Evolutionary conservation across 2,888 invertebrate genomes (phyloP).

Genomic region (Neoascia interrupta): DNA sequence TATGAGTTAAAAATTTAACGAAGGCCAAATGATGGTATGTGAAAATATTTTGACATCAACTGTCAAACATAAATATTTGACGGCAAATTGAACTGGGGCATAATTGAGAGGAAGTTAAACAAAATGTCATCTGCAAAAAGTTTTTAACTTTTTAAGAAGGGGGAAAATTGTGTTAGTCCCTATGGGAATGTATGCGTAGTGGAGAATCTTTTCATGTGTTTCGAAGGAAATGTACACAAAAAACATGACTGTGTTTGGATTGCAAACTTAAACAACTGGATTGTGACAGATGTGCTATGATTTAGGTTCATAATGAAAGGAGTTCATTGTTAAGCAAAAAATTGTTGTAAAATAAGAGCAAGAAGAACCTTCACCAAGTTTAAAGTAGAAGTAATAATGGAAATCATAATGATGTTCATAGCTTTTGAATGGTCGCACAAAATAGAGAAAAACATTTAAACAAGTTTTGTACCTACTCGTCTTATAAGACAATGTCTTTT

Average conservation of each 20-base stretch:
- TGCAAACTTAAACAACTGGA: not conserved
- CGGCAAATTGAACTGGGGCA: not conserved
- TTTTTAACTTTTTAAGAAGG: too few relatives aligned
- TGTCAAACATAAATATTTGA: constrained; percentile 10
- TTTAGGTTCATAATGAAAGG: constrained; percentile 8
- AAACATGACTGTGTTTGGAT: not conserved
- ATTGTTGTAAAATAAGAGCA: too few relatives aligned
- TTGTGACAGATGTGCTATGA: not conserved
- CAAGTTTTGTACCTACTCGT: too few relatives aligned
- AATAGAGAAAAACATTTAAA: too few relatives aligned
- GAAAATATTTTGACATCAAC: constrained; percentile 35
- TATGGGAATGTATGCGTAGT: not conserved
- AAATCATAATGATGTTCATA: too few relatives aligned
- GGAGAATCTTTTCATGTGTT: too few relatives aligned
- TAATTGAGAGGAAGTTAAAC: constrained; percentile 17
- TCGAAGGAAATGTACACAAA: not conserved
- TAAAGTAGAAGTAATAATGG: too few relatives aligned
- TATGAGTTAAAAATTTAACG: not conserved
- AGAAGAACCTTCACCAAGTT: too few relatives aligned
- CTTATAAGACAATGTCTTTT: too few relatives aligned
- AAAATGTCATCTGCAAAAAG: constrained; percentile 6
- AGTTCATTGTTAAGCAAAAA: too few relatives aligned
- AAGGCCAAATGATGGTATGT: not conserved
- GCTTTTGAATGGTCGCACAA: too few relatives aligned
- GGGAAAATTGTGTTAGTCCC: not conserved